Conservation (phyloP, 2,113 vertebrate genomes). For the Gadus chalcogrammus region DNA sequence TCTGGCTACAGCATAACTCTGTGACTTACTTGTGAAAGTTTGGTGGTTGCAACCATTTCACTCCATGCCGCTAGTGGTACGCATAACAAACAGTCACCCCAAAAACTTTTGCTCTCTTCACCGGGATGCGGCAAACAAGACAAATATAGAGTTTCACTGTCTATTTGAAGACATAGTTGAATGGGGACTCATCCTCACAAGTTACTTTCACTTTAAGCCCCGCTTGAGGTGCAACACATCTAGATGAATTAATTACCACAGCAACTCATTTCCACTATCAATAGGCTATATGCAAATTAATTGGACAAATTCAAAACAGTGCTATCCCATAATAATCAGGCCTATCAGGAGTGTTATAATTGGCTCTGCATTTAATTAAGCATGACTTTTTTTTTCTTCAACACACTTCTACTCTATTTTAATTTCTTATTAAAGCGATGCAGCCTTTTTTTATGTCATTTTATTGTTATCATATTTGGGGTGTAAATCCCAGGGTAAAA, state of each 20-base stretch:
- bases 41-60: too few species aligned
- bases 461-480: conserved; percentile 6
- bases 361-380: conserved; percentile 39
- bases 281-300: conserved; percentile 65
- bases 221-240: conserved; percentile 34
- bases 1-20: too few species aligned
- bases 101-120: too few species aligned
- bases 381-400: conserved; percentile 28
- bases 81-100: too few species aligned
- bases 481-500: conserved; percentile 30
- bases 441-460: conserved; percentile 31
- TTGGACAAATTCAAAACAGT: conserved; percentile 61
- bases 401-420: conserved; percentile 3
- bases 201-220: conserved; percentile 53
- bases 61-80: too few species aligned
- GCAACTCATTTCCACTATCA: conserved; percentile 45
- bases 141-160: too few species aligned
- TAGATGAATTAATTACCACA: conserved; percentile 55
- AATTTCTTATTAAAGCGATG: conserved; percentile 36
- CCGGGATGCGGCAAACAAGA: too few species aligned
- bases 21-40: too few species aligned
- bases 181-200: conserved; percentile 22
- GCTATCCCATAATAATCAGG: conserved; percentile 42
- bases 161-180: too few species aligned
- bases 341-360: conserved; percentile 61